Conservation (phyloP, 1,140 invertebrate genomes). For the Phortica variegata region DNA sequence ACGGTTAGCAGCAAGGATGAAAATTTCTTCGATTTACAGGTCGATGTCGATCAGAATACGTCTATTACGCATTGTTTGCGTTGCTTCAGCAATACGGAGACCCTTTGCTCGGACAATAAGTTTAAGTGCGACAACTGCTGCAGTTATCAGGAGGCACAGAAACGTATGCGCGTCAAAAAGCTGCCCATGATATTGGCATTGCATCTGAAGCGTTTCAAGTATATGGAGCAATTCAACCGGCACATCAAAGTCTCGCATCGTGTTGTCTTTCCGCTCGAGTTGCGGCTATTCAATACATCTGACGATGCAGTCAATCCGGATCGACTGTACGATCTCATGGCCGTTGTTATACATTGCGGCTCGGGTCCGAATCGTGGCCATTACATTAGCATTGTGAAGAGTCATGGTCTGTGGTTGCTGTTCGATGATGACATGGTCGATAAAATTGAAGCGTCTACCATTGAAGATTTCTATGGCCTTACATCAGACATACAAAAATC, state of each 20-base stretch:
- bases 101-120: conserved; percentile 98
- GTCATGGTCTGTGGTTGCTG: conserved; percentile 97
- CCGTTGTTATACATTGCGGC: conserved; percentile 99
- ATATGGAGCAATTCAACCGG: conserved; percentile 97
- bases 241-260: conserved; percentile 99
- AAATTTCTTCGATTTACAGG: conserved; percentile 98
- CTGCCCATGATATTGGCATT: conserved; percentile 95
- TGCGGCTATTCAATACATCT: conserved; percentile 97
- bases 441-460: conserved; percentile 98
- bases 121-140: conserved; percentile 99
- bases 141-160: conserved; percentile 98
- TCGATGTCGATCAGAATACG: conserved; percentile 99
- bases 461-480: conserved; percentile 99
- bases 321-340: conserved; percentile 95
- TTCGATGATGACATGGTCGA: conserved; percentile 99
- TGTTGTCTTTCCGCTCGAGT: conserved; percentile 97
- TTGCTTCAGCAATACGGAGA: conserved; percentile 98
- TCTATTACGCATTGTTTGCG: conserved; percentile 97
- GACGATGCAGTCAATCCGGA: conserved; percentile 98
- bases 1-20: conserved; percentile 99
- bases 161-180: conserved; percentile 97
- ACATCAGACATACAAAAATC: conserved; percentile 98
- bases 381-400: conserved; percentile 99
- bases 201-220: conserved; percentile 98
- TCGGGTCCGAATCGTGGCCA: conserved; percentile 98